Conservation (phyloP, 2,113 vertebrate species). For the Melospiza georgiana region DNA sequence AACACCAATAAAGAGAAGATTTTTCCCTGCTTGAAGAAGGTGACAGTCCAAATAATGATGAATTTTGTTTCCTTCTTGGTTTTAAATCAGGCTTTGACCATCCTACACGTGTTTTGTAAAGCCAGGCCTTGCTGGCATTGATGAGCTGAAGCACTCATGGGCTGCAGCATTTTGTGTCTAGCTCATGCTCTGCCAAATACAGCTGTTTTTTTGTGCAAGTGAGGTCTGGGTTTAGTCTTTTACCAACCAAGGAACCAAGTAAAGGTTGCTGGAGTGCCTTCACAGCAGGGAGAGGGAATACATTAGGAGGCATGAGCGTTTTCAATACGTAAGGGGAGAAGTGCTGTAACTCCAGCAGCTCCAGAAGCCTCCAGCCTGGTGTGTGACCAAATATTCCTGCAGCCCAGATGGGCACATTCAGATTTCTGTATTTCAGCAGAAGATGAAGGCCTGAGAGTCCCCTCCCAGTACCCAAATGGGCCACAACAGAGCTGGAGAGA, state of each 20-base stretch:
- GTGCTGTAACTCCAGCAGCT: neutral
- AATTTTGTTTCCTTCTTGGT: neutral
- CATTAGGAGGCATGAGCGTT: accelerated
- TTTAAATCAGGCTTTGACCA: neutral
- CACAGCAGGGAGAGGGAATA: neutral
- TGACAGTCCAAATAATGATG: neutral
- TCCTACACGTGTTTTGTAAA: neutral
- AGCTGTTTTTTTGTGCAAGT: neutral
- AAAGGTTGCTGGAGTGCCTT: neutral
- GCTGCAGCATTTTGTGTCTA: neutral
- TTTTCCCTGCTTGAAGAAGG: neutral
- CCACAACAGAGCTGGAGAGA: neutral
- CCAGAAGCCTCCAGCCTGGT: neutral
- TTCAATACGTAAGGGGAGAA: neutral
- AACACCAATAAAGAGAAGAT: neutral
- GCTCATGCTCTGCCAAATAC: neutral
- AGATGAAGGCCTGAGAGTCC: neutral
- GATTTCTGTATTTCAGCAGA: neutral
- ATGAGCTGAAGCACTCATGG: neutral
- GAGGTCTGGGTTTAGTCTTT: neutral
- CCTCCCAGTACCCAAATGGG: neutral
- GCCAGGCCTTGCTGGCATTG: neutral
- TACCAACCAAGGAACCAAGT: neutral
- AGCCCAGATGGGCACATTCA: neutral
- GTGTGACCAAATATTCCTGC: neutral